These are phyloP conservation scores for Poecilia picta DNA, from an alignment of 2,797 vertebrate genomes.

Conservation along the genomic window DNA sequence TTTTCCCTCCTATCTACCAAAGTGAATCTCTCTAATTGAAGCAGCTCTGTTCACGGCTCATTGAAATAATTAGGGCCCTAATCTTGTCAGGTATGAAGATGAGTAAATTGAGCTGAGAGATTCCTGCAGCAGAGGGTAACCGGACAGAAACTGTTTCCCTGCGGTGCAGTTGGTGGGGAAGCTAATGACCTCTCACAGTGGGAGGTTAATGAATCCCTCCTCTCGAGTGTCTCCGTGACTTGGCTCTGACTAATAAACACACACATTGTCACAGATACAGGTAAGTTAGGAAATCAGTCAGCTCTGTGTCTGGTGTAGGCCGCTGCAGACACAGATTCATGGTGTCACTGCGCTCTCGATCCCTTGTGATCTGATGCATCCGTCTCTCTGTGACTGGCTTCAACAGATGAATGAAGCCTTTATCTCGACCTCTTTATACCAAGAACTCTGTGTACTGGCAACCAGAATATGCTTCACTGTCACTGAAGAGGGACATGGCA, in stretches of 20 bases:
- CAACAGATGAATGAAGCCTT: slow-evolving; percentile 70
- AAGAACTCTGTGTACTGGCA: slow-evolving; percentile 48
- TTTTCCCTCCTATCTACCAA: background rate
- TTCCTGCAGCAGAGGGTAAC: slow-evolving; percentile 5
- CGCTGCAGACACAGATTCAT: background rate
- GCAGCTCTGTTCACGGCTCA: background rate
- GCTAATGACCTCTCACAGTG: slow-evolving; percentile 13
- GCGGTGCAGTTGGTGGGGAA: slow-evolving; percentile 18
- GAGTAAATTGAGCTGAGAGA: slow-evolving; percentile 13
- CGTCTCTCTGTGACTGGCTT: slow-evolving; percentile 60
- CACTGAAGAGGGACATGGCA: slow-evolving; percentile 51
- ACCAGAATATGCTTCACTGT: slow-evolving; percentile 76
- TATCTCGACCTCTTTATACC: slow-evolving; percentile 60
- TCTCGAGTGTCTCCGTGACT: slow-evolving; percentile 17
- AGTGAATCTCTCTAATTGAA: background rate
- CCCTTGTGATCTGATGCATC: slow-evolving; percentile 59
- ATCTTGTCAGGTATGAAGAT: slow-evolving; percentile 21
- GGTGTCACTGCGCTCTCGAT: slow-evolving; percentile 16
- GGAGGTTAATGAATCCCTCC: slow-evolving; percentile 23
- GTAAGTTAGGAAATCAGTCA: slow-evolving; percentile 5
- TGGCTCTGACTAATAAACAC: slow-evolving; percentile 6
- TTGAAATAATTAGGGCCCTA: background rate
- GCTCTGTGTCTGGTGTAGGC: background rate
- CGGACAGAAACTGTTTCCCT: background rate
- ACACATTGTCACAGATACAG: background rate